Percentiles rank a stretch among this genome's conserved stretches.
Conservation (phyloP, 2,113 vertebrate genomes). For the Eonycteris spelaea region DNA sequence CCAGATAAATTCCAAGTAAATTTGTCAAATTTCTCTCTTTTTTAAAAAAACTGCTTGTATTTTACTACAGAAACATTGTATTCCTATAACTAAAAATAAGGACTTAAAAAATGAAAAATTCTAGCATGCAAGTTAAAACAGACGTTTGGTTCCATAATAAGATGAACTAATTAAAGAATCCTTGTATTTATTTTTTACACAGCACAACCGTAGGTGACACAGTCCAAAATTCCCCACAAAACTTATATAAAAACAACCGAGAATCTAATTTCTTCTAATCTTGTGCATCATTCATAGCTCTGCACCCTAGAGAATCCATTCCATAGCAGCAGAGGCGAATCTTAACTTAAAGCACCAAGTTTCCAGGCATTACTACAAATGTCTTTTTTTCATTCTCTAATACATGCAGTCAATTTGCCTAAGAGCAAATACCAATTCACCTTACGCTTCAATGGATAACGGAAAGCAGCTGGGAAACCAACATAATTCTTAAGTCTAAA, state of each 20-base stretch:
- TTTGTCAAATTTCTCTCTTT: background rate
- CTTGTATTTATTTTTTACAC: conserved; percentile 67
- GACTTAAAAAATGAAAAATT: conserved; percentile 10
- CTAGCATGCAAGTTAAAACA: conserved; percentile 64
- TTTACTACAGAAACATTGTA: background rate
- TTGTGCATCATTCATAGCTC: conserved; percentile 48
- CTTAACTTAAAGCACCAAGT: conserved; percentile 68
- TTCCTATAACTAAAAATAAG: conserved; percentile 31
- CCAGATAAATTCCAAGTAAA: background rate
- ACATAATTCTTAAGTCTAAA: background rate
- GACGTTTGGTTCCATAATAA: conserved; percentile 41
- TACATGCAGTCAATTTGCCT: conserved; percentile 62
- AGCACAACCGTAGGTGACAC: conserved; percentile 60
- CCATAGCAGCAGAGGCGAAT: conserved; percentile 68
- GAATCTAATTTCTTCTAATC: conserved; percentile 60
- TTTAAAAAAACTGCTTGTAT: background rate
- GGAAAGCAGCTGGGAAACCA: background rate
- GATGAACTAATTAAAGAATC: conserved; percentile 10
- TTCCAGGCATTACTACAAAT: conserved; percentile 59
- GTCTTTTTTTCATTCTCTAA: conserved; percentile 63
- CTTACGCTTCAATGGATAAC: background rate
- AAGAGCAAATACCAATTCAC: conserved; percentile 44
- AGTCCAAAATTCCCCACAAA: conserved; percentile 55
- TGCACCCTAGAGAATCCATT: conserved; percentile 61
- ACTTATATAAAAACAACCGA: conserved; percentile 60